Evolutionary conservation across 2,888 invertebrate genomes (phyloP), one percentile per base, ranked within the genome.

Genomic region (Lycaena phlaeas): DNA sequence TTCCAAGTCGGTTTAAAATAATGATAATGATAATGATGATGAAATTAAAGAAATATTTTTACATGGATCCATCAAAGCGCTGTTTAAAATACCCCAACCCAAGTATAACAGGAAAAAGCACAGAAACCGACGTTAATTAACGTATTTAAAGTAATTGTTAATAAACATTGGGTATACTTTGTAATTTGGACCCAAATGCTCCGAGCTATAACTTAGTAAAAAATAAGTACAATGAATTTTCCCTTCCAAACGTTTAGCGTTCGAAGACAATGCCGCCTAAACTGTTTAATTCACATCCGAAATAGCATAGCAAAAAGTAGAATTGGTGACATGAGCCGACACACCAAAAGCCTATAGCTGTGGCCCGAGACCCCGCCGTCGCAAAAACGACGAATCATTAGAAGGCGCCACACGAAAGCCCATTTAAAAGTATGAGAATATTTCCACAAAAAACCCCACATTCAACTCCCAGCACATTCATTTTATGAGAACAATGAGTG

Each of bases 401-500:
- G 78, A 75, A 79, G 82, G 82, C 82, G 82, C 82, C 82, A 82
- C 82, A 82, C 81, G 82, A 81, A 79, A 71, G 64, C 76, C 79
- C 79, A 78, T 82, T 81, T 82, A 81, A 82, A 78, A 84, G 81
- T 82, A 84, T 81, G 81, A 78, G 81, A 84, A 84, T 82, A 84
- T 84, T 81, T 82, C 65, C 77, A 81, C 79, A 82, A 84, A 84
- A 82, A 84, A 75, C 76, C 64, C 68, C 77, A 82, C 82, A 81
- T 82, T 81, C 82, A 81, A 79, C 75, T 81, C 78, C 69, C 74
- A 68, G 81, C 82, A 82, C 82, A 84, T 84, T 84, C 81, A 84
- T 84, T 84, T 82, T 79, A 81, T 79, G 82, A 81, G 82, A 84
- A 84, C 82, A 82, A 82, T 84, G 82, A 82, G 75, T 79, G 79